These are phyloP conservation scores for Chesias legatella DNA, from an alignment of 2,888 invertebrate species.

Conservation along the genomic window DNA sequence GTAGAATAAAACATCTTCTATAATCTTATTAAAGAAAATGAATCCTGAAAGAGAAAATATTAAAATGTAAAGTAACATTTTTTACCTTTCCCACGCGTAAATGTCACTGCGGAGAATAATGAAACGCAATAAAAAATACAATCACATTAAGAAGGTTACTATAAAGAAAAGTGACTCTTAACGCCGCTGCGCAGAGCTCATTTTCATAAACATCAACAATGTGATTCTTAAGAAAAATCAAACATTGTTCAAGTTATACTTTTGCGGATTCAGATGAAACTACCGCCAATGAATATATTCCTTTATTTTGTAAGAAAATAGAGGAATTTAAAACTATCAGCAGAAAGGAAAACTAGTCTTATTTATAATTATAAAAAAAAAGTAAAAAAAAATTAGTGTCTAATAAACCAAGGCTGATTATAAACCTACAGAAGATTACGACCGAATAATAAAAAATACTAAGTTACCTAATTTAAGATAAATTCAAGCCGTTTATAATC, in stretches of 20 bases:
- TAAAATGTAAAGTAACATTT: conserved; percentile 15
- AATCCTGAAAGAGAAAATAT: conserved; percentile 6
- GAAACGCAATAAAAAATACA: conserved; percentile 47
- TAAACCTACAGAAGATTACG: no score
- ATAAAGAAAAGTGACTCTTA: conserved; percentile 23
- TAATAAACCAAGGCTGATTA: no score
- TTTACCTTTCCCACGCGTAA: conserved; percentile 27
- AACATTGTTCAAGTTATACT: conserved; percentile 10
- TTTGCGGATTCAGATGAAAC: conserved; percentile 13
- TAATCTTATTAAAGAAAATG: conserved; percentile 7
- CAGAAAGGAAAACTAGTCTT: no score
- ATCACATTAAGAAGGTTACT: conserved; percentile 38
- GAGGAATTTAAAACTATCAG: no score
- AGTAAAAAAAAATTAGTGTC: no score
- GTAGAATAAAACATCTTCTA: not conserved
- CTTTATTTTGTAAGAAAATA: no score
- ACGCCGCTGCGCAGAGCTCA: conserved; percentile 2
- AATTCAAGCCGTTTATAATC: no score
- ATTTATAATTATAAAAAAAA: no score
- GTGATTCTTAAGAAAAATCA: conserved; percentile 9
- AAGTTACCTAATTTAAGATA: no score
- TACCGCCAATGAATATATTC: no score
- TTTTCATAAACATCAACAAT: conserved; percentile 2
- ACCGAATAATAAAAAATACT: no score
- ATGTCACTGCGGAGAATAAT: conserved; percentile 43